Base-by-base conservation (phyloP, 2,888 invertebrate genomes). In the Caenorhabditis panamensis region DNA sequence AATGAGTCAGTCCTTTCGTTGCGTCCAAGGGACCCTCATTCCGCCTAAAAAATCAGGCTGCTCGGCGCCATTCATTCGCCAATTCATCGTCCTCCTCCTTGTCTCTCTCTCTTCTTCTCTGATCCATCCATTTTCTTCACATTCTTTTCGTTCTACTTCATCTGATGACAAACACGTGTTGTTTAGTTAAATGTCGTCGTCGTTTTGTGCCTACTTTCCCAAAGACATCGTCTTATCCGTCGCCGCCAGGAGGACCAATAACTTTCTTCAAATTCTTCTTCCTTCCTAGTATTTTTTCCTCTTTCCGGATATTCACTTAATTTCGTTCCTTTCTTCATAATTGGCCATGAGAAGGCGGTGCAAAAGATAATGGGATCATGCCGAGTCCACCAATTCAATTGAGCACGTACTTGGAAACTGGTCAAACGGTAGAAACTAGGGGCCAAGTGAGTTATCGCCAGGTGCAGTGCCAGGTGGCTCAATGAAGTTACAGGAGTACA, bases 111-210 rank as follows among this genome's bases (percentile, higher is more conserved):
- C 62, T 51, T 51, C 20, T 47, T 59, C 44, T 68, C 67, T 54
- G 49, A 62, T 24, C 62, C 37, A 41, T 72, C 72, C 41, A 20
- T 56, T 63, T 72, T 63, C 63, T 62, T 56, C 31, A 72, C 36
- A 63, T 72, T 36, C 61, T 44, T 58, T 47, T 22, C 56, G 41
- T 26, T 51, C 72, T 72, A 54, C 62, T 71, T 71, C 71, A 54
- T 71, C 72, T 72, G 72, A 72, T 72, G 73, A 73, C 73, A 73
- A 73, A 73, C 73, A 73, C 73, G 73, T 73, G 73, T 73, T 73
- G 73, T 73, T 73, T 73, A 73, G 73, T 73, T 73, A 73, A 73
- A 73, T 73, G 73, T 64, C 72, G 64, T 59, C 59, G 37, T 41
- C 59, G 58, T 64, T 54, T 61, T 62, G 61, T 51, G 51, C 51